Conservation (phyloP, 1,140 invertebrate genomes). For the Holotrichia oblita region DNA sequence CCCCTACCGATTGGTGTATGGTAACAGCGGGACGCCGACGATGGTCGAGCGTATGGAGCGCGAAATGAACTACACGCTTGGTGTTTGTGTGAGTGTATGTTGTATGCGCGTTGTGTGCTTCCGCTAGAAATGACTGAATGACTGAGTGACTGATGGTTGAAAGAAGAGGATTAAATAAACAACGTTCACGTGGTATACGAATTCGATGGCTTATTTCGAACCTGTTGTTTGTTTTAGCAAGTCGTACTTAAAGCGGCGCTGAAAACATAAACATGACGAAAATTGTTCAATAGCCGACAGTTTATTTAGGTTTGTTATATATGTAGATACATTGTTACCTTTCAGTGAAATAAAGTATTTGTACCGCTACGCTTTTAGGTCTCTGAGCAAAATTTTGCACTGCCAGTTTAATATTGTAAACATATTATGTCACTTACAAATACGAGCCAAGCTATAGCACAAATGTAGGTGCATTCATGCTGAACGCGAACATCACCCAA, state of each 20-base stretch:
- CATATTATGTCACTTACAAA: no score
- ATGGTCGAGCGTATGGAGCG: background rate
- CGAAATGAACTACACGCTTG: background rate
- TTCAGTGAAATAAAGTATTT: background rate
- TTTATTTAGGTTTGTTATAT: background rate
- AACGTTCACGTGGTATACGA: background rate
- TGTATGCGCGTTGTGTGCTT: background rate
- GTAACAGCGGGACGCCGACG: slow-evolving; percentile 8
- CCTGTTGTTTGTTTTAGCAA: slow-evolving; percentile 6
- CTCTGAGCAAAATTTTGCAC: no score
- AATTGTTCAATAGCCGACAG: background rate
- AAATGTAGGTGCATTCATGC: no score
- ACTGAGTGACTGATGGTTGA: slow-evolving; percentile 11
- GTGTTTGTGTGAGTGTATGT: background rate
- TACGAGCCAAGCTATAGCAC: no score
- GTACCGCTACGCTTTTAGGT: background rate
- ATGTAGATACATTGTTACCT: background rate
- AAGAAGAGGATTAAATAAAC: slow-evolving; percentile 12
- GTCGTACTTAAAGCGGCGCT: slow-evolving; percentile 15
- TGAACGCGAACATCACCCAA: no score
- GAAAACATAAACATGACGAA: slow-evolving; percentile 10
- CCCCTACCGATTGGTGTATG: background rate
- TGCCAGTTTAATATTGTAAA: no score
- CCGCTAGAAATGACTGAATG: slow-evolving; percentile 15
- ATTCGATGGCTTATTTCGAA: slow-evolving; percentile 16